Evolutionary conservation across 2,113 vertebrate genomes (phyloP).

Genomic region (Pandion haliaetus): DNA sequence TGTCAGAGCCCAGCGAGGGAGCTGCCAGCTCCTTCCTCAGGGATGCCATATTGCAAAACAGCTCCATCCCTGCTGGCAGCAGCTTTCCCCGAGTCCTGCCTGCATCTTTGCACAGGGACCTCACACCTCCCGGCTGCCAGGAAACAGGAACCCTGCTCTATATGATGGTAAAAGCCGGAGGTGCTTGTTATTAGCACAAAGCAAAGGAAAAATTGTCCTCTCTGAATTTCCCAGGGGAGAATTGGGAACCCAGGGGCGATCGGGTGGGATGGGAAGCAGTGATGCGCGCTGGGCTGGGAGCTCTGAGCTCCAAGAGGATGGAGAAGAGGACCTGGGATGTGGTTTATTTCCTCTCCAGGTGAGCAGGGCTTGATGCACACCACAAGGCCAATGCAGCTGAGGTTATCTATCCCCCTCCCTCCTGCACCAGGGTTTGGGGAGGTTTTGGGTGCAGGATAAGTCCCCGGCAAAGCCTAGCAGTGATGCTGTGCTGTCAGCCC

Average conservation of each 20-base stretch:
- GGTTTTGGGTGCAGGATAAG: background rate
- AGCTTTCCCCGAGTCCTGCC: background rate
- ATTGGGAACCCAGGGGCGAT: background rate
- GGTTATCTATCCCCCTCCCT: background rate
- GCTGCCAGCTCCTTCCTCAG: background rate
- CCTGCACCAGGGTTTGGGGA: rapidly evolving
- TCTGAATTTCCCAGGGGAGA: background rate
- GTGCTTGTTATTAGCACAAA: background rate
- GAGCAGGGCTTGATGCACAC: rapidly evolving
- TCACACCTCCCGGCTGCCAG: rapidly evolving
- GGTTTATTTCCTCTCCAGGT: background rate
- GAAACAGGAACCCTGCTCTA: background rate
- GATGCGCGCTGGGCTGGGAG: background rate
- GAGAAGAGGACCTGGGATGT: background rate
- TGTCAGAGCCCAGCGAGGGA: background rate
- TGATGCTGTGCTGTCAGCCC: background rate
- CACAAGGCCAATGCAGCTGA: background rate
- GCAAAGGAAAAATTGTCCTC: background rate
- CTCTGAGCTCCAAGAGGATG: background rate
- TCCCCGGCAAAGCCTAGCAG: background rate
- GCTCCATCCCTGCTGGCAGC: background rate
- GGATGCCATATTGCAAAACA: background rate
- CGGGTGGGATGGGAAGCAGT: rapidly evolving
- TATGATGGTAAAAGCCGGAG: rapidly evolving
- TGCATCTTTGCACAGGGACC: background rate